These are phyloP conservation scores for Drosophila setosimentum DNA, from an alignment of 2,888 invertebrate species.

Conservation along the genomic window DNA sequence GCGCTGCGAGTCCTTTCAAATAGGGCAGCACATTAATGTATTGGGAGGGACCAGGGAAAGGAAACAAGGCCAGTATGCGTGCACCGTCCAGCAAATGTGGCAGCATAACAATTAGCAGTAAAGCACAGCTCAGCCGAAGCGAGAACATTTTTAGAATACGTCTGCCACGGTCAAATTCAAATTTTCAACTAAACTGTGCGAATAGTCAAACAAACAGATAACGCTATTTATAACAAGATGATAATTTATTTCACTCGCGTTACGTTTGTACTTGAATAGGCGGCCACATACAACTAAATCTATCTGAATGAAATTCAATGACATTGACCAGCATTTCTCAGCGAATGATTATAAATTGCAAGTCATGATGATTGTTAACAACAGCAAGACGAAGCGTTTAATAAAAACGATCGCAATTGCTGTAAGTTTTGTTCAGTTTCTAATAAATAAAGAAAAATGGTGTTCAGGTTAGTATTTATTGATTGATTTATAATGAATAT, in stretches of 20 bases:
- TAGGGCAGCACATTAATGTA: slow-evolving; percentile 80
- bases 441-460: background rate
- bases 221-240: too few relatives aligned
- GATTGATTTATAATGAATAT: background rate
- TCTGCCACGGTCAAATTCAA: background rate
- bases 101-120: slow-evolving; percentile 19
- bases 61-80: slow-evolving; percentile 74
- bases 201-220: too few relatives aligned
- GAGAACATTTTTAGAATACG: slow-evolving; percentile 38
- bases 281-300: too few relatives aligned
- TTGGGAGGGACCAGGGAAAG: slow-evolving; percentile 78
- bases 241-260: too few relatives aligned
- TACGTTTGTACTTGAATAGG: too few relatives aligned
- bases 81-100: slow-evolving; percentile 51
- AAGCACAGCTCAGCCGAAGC: slow-evolving; percentile 15
- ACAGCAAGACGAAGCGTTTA: too few relatives aligned
- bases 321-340: background rate
- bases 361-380: slow-evolving; percentile 19
- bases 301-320: background rate
- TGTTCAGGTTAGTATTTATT: background rate
- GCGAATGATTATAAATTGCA: slow-evolving; percentile 5
- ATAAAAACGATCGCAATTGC: background rate
- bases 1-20: slow-evolving; percentile 77
- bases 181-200: slow-evolving; percentile 45
- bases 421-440: too few relatives aligned